Evolutionary conservation across 2,113 vertebrate species (phyloP), one percentile per base, ranked within the genome.

Genomic region (Trichechus manatus): DNA sequence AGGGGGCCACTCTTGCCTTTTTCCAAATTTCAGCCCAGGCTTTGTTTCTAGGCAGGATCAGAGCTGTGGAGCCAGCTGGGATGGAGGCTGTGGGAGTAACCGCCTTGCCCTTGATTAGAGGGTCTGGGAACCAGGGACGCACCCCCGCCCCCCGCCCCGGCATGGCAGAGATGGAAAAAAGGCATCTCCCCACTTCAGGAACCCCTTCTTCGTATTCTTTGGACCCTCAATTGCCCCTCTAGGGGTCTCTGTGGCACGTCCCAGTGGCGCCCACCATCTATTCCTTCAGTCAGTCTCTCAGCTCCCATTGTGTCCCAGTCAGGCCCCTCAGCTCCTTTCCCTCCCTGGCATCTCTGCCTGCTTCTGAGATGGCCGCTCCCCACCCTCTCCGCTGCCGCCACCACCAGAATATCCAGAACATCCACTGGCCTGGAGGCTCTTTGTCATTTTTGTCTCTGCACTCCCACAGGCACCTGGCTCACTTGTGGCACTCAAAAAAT

Each of bases 131-230:
- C 33, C n/a, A 74, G 10, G 72, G 59, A 29, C 66, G 7, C 15
- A 17, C 53, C 15, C 10, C 53, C 15, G 5, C 10, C 10, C 31
- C 66, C 14, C 10, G 3, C 27, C 1, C 31, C 44, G 64, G 50
- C 17, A 79, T 88, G 56, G 70, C 15, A 11, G 47, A 83, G 63
- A 79, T 47, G 47, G 84, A 64, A 59, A 56, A 95, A 92, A 97
- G 70, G 66, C 81, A 44, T 0, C 19, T 64, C 15, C 25, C 36
- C 1, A 68, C 25, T 72, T 64, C 85, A 56, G 36, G n/a, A 3
- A 75, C 4, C 22, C 25, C 53, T 64, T 47, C 47, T 56, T 89
- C 80, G 64, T 31, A 39, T 64, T 90, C 64, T 90, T 79, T 80
- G 22, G 33, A n/a, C 19, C 56, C 50, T 25, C 9, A 4, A 1